A percentile compares a stretch with the other conserved stretches of the same genome.
These are phyloP conservation scores for Platerodrilus igneus DNA, from an alignment of 2,888 invertebrate genomes.

Conservation along the genomic window DNA sequence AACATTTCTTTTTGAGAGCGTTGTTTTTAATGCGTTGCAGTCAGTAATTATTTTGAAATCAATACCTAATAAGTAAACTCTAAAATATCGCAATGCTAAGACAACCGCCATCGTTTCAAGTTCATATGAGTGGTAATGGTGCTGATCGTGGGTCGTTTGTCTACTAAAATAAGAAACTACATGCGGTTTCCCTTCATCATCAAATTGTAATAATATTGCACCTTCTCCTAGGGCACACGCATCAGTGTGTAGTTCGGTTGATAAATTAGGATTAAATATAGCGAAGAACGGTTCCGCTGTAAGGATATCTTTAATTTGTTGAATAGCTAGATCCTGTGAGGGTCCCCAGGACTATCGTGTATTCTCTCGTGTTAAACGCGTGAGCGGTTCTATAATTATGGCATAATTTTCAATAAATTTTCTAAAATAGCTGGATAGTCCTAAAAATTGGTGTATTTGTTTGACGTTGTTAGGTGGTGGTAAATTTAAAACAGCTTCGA, in stretches of 20 bases:
- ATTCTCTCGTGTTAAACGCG: slow-evolving; percentile 25
- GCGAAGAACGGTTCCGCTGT: slow-evolving; percentile 25
- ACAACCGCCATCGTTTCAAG: slow-evolving; percentile 10
- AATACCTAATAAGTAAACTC: slow-evolving; percentile 6
- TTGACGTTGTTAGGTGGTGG: not conserved
- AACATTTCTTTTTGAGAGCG: slow-evolving; percentile 26
- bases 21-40: slow-evolving; percentile 27
- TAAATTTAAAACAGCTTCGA: slow-evolving; percentile 4
- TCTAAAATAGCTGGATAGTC: slow-evolving; percentile 31
- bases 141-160: slow-evolving; percentile 6
- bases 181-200: not conserved
- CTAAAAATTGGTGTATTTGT: slow-evolving; percentile 23
- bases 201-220: slow-evolving; percentile 28
- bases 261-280: slow-evolving; percentile 23
- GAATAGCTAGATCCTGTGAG: slow-evolving; percentile 24
- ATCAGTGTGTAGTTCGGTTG: slow-evolving; percentile 29
- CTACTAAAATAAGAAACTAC: slow-evolving; percentile 12
- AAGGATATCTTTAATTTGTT: slow-evolving; percentile 22
- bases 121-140: slow-evolving; percentile 5
- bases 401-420: slow-evolving; percentile 31
- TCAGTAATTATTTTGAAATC: slow-evolving; percentile 25
- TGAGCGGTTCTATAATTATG: slow-evolving; percentile 25
- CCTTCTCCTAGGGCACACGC: slow-evolving; percentile 26
- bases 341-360: slow-evolving; percentile 22
- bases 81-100: not conserved